phyloP scores from a whole-genome alignment of 1,140 invertebrate species.

The Anastrepha ludens region DNA sequence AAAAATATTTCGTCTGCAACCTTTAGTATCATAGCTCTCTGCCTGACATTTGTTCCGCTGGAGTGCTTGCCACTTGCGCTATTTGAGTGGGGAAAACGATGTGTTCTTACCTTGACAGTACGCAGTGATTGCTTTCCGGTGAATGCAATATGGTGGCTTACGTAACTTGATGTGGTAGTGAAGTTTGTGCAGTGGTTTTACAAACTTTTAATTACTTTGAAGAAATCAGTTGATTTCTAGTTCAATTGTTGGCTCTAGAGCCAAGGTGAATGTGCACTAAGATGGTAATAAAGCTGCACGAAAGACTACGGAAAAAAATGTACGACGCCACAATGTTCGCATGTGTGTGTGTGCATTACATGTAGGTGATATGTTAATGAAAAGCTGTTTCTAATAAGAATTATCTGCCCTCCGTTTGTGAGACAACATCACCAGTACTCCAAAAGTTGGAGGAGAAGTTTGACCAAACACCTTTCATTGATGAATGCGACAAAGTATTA shows the following conservation, averaged over 20 bases:
- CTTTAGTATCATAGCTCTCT: background rate
- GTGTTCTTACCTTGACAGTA: conserved; percentile 14
- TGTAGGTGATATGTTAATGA: no score
- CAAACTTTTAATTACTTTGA: conserved; percentile 16
- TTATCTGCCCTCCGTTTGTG: no score
- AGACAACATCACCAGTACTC: no score
- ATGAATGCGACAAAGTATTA: no score
- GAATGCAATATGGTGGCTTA: conserved; percentile 2
- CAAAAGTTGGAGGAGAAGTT: no score
- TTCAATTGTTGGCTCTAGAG: background rate
- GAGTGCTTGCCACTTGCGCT: background rate
- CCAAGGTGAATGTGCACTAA: no score
- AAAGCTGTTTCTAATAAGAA: no score
- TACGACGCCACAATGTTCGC: no score
- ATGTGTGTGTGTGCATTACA: no score
- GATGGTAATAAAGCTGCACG: no score
- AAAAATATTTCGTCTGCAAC: background rate
- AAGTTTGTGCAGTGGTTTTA: background rate
- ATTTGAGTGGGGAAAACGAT: background rate
- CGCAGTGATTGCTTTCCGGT: conserved; percentile 1
- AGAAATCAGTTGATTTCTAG: background rate
- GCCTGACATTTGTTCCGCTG: conserved; percentile 22
- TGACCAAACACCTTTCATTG: no score
- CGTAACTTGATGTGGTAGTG: background rate
- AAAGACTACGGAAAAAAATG: no score